phyloP scores from a whole-genome alignment of 2,888 invertebrate species.

The Cryptocephalus moraei region DNA sequence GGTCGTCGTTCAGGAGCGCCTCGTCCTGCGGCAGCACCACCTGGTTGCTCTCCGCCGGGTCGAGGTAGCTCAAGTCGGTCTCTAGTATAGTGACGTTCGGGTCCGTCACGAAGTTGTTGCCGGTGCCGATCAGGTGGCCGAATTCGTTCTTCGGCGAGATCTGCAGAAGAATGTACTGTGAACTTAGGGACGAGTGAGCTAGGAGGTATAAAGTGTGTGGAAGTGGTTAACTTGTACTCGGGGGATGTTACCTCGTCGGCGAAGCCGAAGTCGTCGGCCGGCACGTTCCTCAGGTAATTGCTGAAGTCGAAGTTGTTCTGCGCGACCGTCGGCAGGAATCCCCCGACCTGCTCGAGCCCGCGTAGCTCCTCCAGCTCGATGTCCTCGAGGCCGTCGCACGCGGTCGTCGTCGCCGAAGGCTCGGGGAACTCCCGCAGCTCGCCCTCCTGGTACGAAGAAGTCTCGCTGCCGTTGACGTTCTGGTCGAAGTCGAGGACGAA shows the following conservation, averaged over 20 bases:
- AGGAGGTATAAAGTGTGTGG: too few relatives aligned
- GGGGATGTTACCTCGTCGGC: conserved; percentile 14
- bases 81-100: conserved; percentile 6
- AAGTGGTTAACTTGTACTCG: too few relatives aligned
- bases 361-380: too few relatives aligned
- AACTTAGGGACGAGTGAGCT: too few relatives aligned
- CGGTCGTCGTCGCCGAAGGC: conserved; percentile 19
- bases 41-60: conserved; percentile 29
- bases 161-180: too few relatives aligned
- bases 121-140: conserved; percentile 30
- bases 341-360: too few relatives aligned
- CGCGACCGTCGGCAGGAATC: conserved; percentile 24
- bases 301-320: conserved; percentile 30
- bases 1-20: conserved; percentile 33
- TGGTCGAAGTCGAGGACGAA: conserved; percentile 30
- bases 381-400: conserved; percentile 4
- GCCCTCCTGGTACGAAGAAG: conserved; percentile 16
- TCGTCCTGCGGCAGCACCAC: conserved; percentile 39
- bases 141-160: conserved; percentile 15
- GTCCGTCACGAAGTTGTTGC: conserved; percentile 19
- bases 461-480: conserved; percentile 5
- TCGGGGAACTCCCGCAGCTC: conserved; percentile 26
- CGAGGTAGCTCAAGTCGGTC: conserved; percentile 6
- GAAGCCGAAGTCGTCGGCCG: conserved; percentile 20
- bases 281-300: conserved; percentile 26